A percentile compares a stretch with the other conserved stretches of the same genome.
These are phyloP conservation scores for Pseudomyrmex flavicornis DNA, from an alignment of 1,140 invertebrate genomes.

Conservation along the genomic window DNA sequence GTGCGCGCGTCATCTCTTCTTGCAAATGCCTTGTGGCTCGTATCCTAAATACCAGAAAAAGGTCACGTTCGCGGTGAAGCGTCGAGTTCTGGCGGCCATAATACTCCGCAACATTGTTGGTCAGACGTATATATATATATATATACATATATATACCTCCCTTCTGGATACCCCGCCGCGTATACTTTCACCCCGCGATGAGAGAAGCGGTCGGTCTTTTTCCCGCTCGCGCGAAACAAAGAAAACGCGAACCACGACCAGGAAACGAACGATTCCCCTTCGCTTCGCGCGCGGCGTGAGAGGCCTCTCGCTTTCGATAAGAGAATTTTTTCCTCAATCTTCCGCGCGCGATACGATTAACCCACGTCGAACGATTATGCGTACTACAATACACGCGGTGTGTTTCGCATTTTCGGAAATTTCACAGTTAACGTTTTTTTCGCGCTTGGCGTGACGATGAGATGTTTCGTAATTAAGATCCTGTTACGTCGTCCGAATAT, in stretches of 20 bases:
- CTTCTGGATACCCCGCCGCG: too few species aligned
- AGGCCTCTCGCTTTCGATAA: slow-evolving; percentile 35
- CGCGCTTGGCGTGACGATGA: too few species aligned
- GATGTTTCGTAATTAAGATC: too few species aligned
- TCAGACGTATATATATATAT: slow-evolving; percentile 38
- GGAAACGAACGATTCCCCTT: slow-evolving; percentile 60
- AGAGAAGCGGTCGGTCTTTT: slow-evolving; percentile 25
- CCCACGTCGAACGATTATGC: too few species aligned
- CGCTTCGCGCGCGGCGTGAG: slow-evolving; percentile 30
- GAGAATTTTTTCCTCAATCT: not conserved
- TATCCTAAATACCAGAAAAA: slow-evolving; percentile 75
- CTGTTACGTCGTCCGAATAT: too few species aligned
- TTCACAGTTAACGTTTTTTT: too few species aligned
- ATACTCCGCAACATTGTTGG: slow-evolving; percentile 28
- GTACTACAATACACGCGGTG: too few species aligned
- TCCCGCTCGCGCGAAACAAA: slow-evolving; percentile 63
- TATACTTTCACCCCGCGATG: slow-evolving; percentile 66
- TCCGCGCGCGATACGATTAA: not conserved
- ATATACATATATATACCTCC: too few species aligned
- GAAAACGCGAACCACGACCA: slow-evolving; percentile 68
- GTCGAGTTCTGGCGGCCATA: slow-evolving; percentile 33
- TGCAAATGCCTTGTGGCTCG: slow-evolving; percentile 62
- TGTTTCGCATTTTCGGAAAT: too few species aligned
- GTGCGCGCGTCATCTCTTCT: slow-evolving; percentile 13
- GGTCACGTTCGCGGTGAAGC: slow-evolving; percentile 69